These are phyloP conservation scores for Staurois parvus DNA, from an alignment of 2,797 vertebrate genomes.

Conservation along the genomic window DNA sequence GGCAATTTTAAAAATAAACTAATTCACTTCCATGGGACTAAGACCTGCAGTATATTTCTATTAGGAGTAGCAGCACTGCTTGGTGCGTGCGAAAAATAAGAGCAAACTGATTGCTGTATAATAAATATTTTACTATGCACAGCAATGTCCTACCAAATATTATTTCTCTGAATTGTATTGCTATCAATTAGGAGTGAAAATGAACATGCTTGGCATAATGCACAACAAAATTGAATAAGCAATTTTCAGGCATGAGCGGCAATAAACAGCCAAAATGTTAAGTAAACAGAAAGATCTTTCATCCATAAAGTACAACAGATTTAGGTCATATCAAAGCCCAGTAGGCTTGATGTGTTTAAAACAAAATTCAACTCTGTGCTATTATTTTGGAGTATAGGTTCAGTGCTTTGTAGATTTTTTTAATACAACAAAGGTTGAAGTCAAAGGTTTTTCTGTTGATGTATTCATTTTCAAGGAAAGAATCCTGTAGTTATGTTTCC, in stretches of 20 bases:
- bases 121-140: not conserved
- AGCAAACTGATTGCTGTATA: too few species aligned
- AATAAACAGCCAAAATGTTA: constrained; percentile 40
- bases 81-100: too few species aligned
- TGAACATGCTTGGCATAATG: constrained; percentile 22
- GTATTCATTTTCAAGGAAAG: too few species aligned
- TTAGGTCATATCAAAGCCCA: constrained; percentile 38
- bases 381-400: not conserved
- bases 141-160: not conserved
- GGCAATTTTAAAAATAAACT: too few species aligned
- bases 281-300: constrained; percentile 40
- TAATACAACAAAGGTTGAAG: not conserved
- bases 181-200: constrained; percentile 17
- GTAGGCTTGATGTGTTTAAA: constrained; percentile 24
- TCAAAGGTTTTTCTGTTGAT: too few species aligned
- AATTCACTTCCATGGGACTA: too few species aligned
- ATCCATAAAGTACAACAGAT: constrained; percentile 48
- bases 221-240: constrained; percentile 27
- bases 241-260: constrained; percentile 48
- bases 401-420: not conserved
- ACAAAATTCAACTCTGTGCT: not conserved
- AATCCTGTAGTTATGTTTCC: too few species aligned
- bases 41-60: too few species aligned
- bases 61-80: too few species aligned
- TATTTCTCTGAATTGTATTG: not conserved